Base-by-base conservation (phyloP, 2,888 invertebrate species). In the Abrostola triplasia region DNA sequence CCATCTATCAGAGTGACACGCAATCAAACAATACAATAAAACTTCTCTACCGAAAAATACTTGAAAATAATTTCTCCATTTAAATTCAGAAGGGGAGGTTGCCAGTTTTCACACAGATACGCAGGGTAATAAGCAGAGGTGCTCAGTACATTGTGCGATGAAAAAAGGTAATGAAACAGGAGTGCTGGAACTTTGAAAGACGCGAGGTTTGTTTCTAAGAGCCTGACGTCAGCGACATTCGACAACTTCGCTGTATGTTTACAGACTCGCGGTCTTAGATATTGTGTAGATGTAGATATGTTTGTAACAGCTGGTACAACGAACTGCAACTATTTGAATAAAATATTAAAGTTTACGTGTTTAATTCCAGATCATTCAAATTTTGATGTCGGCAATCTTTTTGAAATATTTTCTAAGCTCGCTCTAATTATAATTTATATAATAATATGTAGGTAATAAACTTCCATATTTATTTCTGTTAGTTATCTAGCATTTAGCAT, bases 11-110 rank as follows among this genome's bases (percentile, higher is more conserved):
- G 90, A 88, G 89, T 92, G 94, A 93, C 94, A 93, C 87, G 92
- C 91, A 94, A 94, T 94, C 94, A 94, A 94, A 94, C 92, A 94
- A 93, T 94, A 94, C 93, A 94, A 94, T 94, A 93, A 94, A 94
- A 93, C 90, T 93, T 93, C 91, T 92, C 89, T 90, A 82, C 88
- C 89, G 89, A 93, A 94, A 94, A 94, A 93, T 94, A 92, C 93
- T 94, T 93, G 88, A 93, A 92, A 93, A 94, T 94, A 94, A 94
- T 94, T 87, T 94, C 90, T 81, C 91, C 92, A 93, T 94, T 94
- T 94, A 94, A 94, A 94, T 94, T 93, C 94, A 92, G 91, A 83
- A 87, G 91, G 92, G 89, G 84, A 85, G 86, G 84, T 84, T 84
- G 83, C 53, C 53, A 70, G 70, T 75, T 75, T 55, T 49, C 84